These are phyloP conservation scores for Aselliscus stoliczkanus DNA, from an alignment of 2,797 vertebrate species.

Conservation along the genomic window DNA sequence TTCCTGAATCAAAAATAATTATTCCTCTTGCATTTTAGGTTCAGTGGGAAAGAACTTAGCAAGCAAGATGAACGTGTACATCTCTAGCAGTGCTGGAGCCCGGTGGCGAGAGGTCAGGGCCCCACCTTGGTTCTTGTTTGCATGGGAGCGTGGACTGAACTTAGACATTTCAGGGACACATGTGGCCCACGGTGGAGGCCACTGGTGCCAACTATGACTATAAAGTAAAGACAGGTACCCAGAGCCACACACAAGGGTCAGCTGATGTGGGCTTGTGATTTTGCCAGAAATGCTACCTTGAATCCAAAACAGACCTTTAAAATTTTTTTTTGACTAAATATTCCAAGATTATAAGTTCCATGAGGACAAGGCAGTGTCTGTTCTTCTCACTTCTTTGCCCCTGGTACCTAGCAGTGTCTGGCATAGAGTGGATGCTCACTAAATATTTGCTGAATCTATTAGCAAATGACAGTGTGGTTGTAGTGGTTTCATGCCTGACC, in stretches of 20 bases:
- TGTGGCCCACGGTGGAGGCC: background rate
- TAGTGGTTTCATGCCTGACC: background rate
- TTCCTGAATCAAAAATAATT: background rate
- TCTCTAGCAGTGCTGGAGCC: conserved; percentile 95
- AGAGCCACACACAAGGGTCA: background rate
- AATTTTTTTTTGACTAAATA: background rate
- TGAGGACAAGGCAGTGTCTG: background rate
- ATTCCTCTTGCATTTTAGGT: conserved; percentile 80
- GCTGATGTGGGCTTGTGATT: background rate
- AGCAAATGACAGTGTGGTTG: background rate
- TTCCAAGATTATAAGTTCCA: background rate
- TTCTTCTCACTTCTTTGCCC: background rate
- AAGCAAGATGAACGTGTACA: conserved; percentile 95
- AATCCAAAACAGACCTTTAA: background rate
- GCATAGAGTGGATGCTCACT: background rate
- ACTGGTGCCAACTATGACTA: rapidly evolving
- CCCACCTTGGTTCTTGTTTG: background rate
- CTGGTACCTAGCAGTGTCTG: background rate
- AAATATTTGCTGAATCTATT: too few species aligned
- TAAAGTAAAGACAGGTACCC: background rate
- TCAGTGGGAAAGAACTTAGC: conserved; percentile 93
- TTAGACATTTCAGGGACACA: background rate
- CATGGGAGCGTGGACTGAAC: background rate
- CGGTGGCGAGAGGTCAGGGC: conserved; percentile 94
- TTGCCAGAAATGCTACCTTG: background rate